Percentiles rank a stretch among this genome's conserved stretches.
These are phyloP conservation scores for Strigops habroptila DNA, from an alignment of 2,113 vertebrate genomes.

Conservation along the genomic window DNA sequence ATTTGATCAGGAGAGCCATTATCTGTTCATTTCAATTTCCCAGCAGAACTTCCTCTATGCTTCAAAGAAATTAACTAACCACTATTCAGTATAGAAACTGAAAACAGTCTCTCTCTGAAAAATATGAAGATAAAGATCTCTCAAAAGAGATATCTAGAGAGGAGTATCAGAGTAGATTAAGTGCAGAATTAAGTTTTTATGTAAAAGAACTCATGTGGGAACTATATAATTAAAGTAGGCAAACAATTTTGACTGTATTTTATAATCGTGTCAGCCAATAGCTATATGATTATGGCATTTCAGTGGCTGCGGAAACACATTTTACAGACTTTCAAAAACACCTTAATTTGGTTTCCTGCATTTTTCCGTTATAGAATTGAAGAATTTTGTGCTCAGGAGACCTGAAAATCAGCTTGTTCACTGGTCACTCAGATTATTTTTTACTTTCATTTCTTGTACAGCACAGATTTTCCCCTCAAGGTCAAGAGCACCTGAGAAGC, in stretches of 20 bases:
- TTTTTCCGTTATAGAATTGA: background rate
- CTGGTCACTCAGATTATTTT: background rate
- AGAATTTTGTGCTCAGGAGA: background rate
- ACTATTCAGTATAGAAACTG: background rate
- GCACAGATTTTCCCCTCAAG: background rate
- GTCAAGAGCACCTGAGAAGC: background rate
- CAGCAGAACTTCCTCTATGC: background rate
- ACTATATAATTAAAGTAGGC: constrained; percentile 3
- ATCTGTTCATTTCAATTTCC: background rate
- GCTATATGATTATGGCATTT: background rate
- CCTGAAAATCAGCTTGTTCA: background rate
- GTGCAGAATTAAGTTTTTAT: constrained; percentile 53
- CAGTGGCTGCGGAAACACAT: background rate
- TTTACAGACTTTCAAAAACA: background rate
- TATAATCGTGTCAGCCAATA: constrained; percentile 16
- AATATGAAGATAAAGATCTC: background rate
- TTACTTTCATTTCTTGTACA: background rate
- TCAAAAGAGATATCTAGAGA: background rate
- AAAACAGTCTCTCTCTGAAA: background rate
- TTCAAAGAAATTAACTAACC: background rate
- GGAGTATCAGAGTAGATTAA: constrained; percentile 15
- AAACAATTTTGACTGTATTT: constrained; percentile 5
- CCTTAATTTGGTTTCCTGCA: background rate
- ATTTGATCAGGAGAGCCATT: background rate
- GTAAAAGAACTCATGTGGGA: constrained; percentile 18